These are phyloP conservation scores for Sialis lutaria DNA, from an alignment of 2,888 invertebrate species.

Conservation along the genomic window DNA sequence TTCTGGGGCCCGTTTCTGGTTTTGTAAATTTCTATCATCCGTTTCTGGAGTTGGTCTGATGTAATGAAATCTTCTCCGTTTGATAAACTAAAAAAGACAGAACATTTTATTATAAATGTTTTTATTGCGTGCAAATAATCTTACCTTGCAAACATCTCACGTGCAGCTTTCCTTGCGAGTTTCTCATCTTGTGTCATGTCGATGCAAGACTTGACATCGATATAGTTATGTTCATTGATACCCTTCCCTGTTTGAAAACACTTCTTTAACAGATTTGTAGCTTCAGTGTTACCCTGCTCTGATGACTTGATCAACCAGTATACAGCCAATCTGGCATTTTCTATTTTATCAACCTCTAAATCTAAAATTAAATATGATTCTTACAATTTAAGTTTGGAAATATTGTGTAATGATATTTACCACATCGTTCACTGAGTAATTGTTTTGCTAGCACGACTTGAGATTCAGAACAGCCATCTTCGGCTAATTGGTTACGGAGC, in stretches of 20 bases:
- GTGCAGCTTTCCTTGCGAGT: constrained; percentile 70
- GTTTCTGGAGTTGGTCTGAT: constrained; percentile 59
- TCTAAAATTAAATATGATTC: constrained; percentile 28
- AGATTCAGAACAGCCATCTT: constrained; percentile 78
- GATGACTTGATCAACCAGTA: constrained; percentile 89
- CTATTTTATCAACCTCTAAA: constrained; percentile 47
- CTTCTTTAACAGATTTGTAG: constrained; percentile 58
- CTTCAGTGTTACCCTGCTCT: constrained; percentile 79
- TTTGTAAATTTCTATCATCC: constrained; percentile 49
- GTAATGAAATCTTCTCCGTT: constrained; percentile 79
- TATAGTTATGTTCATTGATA: constrained; percentile 53
- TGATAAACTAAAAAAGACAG: constrained; percentile 39
- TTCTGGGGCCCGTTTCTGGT: constrained; percentile 8
- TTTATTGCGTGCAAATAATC: background rate
- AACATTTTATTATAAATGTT: background rate
- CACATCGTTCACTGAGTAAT: constrained; percentile 59
- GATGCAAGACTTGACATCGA: constrained; percentile 60
- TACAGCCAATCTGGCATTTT: constrained; percentile 66
- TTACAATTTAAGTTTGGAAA: background rate
- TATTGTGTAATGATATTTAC: constrained; percentile 25
- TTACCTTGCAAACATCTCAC: constrained; percentile 71
- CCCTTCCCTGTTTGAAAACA: constrained; percentile 56
- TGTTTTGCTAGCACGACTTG: constrained; percentile 77
- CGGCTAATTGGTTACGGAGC: constrained; percentile 56
- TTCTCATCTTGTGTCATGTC: constrained; percentile 76